These are phyloP conservation scores for Leptodactylus fallax DNA, from an alignment of 2,797 vertebrate species.

Conservation along the genomic window DNA sequence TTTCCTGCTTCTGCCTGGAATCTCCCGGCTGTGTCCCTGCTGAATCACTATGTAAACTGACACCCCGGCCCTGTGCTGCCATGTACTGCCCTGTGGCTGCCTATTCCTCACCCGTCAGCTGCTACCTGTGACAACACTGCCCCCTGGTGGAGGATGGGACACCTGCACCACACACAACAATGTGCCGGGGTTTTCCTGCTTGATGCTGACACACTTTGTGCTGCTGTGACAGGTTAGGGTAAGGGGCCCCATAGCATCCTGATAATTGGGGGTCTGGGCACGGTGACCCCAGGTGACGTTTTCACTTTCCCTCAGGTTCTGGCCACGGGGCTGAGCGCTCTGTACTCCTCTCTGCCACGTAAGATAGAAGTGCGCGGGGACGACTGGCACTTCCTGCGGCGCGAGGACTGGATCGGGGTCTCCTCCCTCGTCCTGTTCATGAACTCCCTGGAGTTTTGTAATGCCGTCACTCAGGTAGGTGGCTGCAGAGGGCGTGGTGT, in stretches of 20 bases:
- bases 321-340: constrained; percentile 93
- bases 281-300: neutral
- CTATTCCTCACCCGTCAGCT: neutral
- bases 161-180: too few species aligned
- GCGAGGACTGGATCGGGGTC: constrained; percentile 93
- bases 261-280: too few species aligned
- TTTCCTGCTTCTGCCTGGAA: too few species aligned
- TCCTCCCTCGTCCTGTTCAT: constrained; percentile 93
- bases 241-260: too few species aligned
- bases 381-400: constrained; percentile 92
- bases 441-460: constrained; percentile 97
- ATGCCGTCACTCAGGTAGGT: constrained; percentile 91
- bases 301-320: constrained; percentile 82
- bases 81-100: neutral
- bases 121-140: too few species aligned
- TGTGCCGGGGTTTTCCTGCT: too few species aligned
- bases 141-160: too few species aligned
- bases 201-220: neutral
- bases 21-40: too few species aligned
- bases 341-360: constrained; percentile 96
- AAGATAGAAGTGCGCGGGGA: constrained; percentile 94
- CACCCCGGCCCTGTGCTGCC: neutral
- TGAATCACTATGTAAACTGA: neutral
- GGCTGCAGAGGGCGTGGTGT: fast-evolving
- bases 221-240: too few species aligned